Base-by-base conservation (phyloP, 2,113 vertebrate genomes). In the Ophthalmolycus amberensis region DNA sequence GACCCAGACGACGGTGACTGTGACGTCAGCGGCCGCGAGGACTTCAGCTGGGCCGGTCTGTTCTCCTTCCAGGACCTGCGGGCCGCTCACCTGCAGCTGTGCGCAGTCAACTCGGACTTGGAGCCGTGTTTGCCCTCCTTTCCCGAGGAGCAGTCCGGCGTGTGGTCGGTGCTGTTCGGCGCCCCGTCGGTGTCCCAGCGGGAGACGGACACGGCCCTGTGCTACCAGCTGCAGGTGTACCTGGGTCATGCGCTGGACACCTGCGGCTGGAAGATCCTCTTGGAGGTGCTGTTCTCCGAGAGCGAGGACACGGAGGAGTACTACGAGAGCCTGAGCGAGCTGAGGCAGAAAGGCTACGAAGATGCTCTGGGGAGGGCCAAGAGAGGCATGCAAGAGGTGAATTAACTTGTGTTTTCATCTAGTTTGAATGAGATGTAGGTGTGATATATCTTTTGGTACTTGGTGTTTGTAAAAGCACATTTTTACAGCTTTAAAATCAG, bases 261-360 rank as follows among this genome's bases (percentile, higher is more conserved):
- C 69, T 99, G 98, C 82, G 97, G 98, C 10, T 99, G 98, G 98
- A 98, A 97, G 94, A 99, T 99, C 60, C 97, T 99, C 3, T 99
- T 97, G 0, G 97, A 97, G 94, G 96, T 99, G 15, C 96, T 99
- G 0, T 99, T 99, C 91, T 95, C 97, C 0, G 97, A 98, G 88
- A 94, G 94, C 1, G 97, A 98, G 18, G 97, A 99, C 91, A 94
- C 96, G 0, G 98, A 99, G 75, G 97, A 99, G 86, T 99, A 99
- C 87, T 99, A 99, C 3, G 97, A 99, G 92, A 99, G 97, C 82
- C 93, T 99, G 82, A 97, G 97, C 20, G 98, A 99, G 91, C 95
- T 99, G 87, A 92, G 97, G 64, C 97, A 96, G 80, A 98, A 97
- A 62, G 98, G 98, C 14, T 98, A 97, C n/a, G 97, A 99, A 70